Conservation (phyloP, 2,797 vertebrate genomes). For the Rhynchonycteris naso region DNA sequence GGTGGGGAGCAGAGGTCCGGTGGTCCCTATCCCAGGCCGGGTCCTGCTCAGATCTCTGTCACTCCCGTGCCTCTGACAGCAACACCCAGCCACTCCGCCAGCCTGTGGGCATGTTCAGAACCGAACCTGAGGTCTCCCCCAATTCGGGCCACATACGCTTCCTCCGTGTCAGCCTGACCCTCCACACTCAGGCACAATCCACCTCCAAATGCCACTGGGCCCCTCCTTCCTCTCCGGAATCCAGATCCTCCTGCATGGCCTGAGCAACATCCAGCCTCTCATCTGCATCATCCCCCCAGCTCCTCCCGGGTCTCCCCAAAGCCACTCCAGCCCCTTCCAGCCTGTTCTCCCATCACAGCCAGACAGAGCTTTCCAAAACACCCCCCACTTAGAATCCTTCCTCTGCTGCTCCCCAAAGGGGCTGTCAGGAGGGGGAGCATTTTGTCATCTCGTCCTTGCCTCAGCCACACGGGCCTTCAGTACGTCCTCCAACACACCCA, state of each 20-base stretch:
- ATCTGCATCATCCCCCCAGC: background rate
- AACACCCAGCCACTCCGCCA: too few species aligned
- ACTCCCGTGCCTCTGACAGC: fast-evolving
- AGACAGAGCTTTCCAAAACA: background rate
- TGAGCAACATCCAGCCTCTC: background rate
- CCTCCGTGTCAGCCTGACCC: too few species aligned
- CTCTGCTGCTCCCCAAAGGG: background rate
- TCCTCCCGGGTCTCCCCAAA: background rate
- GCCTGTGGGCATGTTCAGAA: background rate
- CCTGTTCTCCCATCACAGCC: background rate
- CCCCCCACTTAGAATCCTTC: background rate
- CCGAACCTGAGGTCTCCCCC: background rate
- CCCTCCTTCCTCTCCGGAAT: background rate
- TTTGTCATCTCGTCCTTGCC: background rate
- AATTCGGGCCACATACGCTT: background rate
- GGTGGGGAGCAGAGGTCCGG: background rate
- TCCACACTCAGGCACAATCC: fast-evolving
- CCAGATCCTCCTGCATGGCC: background rate
- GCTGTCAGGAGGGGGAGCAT: background rate
- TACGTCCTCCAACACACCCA: background rate
- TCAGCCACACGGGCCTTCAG: background rate
- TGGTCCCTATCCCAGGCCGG: background rate
- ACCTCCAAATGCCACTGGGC: background rate
- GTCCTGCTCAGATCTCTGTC: background rate
- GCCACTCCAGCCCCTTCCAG: background rate